Evolutionary conservation across 2,113 vertebrate genomes (phyloP), one percentile per base, ranked within the genome.

Genomic region (Melospiza melodia): DNA sequence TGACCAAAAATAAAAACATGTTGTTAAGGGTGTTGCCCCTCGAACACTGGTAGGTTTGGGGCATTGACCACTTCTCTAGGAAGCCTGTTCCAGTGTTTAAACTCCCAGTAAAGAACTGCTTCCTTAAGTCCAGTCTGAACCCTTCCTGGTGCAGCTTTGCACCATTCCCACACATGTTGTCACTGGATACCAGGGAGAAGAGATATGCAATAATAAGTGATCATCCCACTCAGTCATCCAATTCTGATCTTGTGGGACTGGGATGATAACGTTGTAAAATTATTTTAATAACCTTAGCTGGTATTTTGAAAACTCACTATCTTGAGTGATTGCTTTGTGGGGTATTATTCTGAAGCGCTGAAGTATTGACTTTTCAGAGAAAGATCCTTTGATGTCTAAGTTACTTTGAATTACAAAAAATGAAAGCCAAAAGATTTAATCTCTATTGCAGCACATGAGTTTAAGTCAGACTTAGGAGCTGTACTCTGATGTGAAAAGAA

Each of bases 111-210:
- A 46, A 69, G 14, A 82, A 62, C 51, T 31, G 13, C 15, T 74
- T 69, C 24, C 31, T 62, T 7, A 27, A 27, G 7, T 76, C 35
- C 23, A 35, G 11, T 28, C n/a, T 78, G 28, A 73, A 54, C 21
- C 28, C 41, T 25, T 48, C 5, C 10, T 35, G 10, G 18, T 2
- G 2, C 66, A 78, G 15, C 25, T 82, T 51, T 88, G 15, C 52
- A 41, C 62, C 16, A 46, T 86, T 67, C 12, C 24, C 54, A 37
- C 0, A 0, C 0, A 3, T 37, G 4, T 41, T 62, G 1, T 48
- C 35, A 7, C 20, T 73, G 35, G 13, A 37, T 87, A 10, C 5
- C n/a, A 21, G 19, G 8, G 7, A 55, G 35, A 59, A 54, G 20
- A 66, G 21, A 18, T 67, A 8, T 5, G 5, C 22, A 55, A 3